Evolutionary conservation across 1,140 invertebrate genomes (phyloP).

Genomic region (Papilio glaucus): DNA sequence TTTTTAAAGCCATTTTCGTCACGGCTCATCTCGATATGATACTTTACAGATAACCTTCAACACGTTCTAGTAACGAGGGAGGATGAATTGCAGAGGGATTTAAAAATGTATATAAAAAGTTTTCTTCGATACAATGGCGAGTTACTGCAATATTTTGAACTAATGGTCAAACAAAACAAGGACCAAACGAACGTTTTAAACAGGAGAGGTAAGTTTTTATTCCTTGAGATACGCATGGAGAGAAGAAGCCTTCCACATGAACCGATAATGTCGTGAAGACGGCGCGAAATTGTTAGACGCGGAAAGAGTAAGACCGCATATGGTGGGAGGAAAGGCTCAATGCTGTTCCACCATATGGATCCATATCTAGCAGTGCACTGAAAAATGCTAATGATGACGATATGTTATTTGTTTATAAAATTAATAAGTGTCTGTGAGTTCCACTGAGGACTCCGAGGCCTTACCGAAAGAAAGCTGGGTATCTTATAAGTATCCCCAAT

Average conservation of each 20-base stretch:
- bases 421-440: too few relatives aligned
- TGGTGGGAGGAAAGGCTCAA: neutral
- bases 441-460: too few relatives aligned
- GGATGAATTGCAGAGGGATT: neutral
- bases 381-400: too few relatives aligned
- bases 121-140: conserved; percentile 36
- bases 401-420: too few relatives aligned
- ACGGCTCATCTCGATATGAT: neutral
- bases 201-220: conserved; percentile 10
- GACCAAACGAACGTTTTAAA: conserved; percentile 31
- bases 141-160: conserved; percentile 40
- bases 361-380: too few relatives aligned
- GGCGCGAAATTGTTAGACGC: neutral
- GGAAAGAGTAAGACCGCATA: neutral
- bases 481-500: too few relatives aligned
- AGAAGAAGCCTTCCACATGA: neutral
- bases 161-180: conserved; percentile 38
- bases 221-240: neutral
- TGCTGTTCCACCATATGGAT: too few relatives aligned
- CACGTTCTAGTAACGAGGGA: conserved; percentile 36
- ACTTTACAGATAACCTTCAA: conserved; percentile 53
- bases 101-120: conserved; percentile 32
- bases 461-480: too few relatives aligned
- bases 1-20: neutral
- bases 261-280: neutral